These are phyloP conservation scores for Drosophila tripunctata DNA, from an alignment of 2,888 invertebrate species.

Conservation along the genomic window DNA sequence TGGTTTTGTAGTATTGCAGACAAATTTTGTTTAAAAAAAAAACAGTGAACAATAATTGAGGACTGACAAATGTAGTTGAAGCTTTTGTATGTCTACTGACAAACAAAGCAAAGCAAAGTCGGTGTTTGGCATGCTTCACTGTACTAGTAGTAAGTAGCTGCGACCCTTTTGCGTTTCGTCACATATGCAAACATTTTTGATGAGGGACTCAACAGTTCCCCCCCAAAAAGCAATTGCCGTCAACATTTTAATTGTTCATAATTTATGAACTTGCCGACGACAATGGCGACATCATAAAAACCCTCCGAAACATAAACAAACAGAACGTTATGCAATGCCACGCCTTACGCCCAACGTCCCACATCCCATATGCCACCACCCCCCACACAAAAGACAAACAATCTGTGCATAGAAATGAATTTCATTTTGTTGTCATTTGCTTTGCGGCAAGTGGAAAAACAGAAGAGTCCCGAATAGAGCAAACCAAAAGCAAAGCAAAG, in stretches of 20 bases:
- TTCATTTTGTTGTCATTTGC: constrained; percentile 56
- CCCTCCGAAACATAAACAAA: constrained; percentile 51
- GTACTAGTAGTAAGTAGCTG: not conserved
- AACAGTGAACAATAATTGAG: not conserved
- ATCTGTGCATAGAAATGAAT: constrained; percentile 60
- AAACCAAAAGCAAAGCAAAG: not conserved
- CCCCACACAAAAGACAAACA: constrained; percentile 37
- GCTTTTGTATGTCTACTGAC: not conserved
- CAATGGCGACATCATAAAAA: constrained; percentile 42
- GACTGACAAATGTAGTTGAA: not conserved
- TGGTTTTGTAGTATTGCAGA: too few relatives aligned
- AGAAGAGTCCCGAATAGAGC: constrained; percentile 3
- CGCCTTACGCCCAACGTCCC: constrained; percentile 7
- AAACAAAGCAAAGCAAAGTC: constrained; percentile 1
- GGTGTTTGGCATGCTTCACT: not conserved
- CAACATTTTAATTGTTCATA: constrained; percentile 58
- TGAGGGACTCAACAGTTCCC: constrained; percentile 20
- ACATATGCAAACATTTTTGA: constrained; percentile 54
- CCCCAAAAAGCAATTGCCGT: constrained; percentile 25
- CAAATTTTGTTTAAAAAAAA: too few relatives aligned
- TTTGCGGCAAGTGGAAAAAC: not conserved
- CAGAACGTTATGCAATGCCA: constrained; percentile 57
- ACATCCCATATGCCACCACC: not conserved
- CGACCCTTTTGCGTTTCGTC: constrained; percentile 7
- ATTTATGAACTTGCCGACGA: constrained; percentile 58